These are phyloP conservation scores for Tamandua tetradactyla DNA, from an alignment of 2,797 vertebrate genomes.

Conservation along the genomic window DNA sequence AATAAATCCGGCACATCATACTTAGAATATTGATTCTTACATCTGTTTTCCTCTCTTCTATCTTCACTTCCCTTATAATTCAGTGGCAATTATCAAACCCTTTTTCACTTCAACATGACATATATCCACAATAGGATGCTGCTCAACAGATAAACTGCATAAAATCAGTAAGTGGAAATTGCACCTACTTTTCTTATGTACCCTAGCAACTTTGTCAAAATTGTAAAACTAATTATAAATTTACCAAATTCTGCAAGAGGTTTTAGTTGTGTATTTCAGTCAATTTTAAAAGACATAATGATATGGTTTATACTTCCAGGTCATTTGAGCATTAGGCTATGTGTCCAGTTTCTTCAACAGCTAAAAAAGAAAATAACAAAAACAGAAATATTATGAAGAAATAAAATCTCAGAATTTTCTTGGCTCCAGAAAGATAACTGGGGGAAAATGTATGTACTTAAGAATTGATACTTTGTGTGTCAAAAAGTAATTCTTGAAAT, in stretches of 20 bases:
- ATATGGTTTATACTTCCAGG: background rate
- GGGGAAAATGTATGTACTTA: background rate
- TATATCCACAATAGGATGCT: background rate
- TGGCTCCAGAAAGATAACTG: background rate
- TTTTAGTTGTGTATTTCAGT: background rate
- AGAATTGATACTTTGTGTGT: background rate
- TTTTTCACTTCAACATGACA: slow-evolving; percentile 6
- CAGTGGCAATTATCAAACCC: background rate
- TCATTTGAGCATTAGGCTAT: background rate
- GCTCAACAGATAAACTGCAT: background rate
- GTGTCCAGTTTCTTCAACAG: slow-evolving; percentile 1
- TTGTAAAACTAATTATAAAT: background rate
- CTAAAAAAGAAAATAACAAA: slow-evolving; percentile 2
- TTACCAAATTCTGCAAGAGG: background rate
- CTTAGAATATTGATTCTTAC: background rate
- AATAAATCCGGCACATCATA: background rate
- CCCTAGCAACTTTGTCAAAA: background rate
- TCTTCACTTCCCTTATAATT: background rate
- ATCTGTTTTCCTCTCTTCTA: background rate
- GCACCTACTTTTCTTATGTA: background rate
- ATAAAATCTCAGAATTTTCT: slow-evolving; percentile 1
- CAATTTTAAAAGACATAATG: background rate
- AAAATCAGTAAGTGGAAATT: background rate
- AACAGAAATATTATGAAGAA: background rate
- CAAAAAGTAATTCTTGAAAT: slow-evolving; percentile 33